These are phyloP conservation scores for Tricholauxania praeusta DNA, from an alignment of 2,888 invertebrate genomes.

Conservation along the genomic window DNA sequence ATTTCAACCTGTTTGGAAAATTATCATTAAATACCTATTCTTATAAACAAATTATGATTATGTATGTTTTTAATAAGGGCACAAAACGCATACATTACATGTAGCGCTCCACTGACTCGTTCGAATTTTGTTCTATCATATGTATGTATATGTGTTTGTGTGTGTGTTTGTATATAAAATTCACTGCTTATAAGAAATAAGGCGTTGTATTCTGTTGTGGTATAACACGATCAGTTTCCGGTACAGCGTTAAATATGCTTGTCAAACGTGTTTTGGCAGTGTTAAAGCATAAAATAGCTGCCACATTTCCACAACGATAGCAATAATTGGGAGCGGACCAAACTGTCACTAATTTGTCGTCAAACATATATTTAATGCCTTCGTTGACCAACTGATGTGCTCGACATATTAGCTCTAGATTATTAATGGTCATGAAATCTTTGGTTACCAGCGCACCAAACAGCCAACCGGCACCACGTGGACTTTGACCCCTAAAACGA, in stretches of 20 bases:
- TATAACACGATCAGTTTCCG: constrained; percentile 92
- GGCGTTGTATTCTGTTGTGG: constrained; percentile 94
- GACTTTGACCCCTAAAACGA: constrained; percentile 80
- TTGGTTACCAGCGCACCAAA: constrained; percentile 96
- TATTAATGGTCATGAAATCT: constrained; percentile 94
- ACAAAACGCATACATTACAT: constrained; percentile 35
- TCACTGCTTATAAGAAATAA: constrained; percentile 84
- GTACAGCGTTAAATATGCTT: constrained; percentile 95
- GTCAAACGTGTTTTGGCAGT: constrained; percentile 81
- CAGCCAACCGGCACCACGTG: constrained; percentile 97
- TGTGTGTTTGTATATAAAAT: constrained; percentile 9
- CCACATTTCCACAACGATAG: constrained; percentile 98
- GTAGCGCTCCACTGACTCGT: constrained; percentile 34
- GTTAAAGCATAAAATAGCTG: constrained; percentile 93
- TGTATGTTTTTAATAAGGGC: constrained; percentile 35
- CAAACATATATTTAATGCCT: constrained; percentile 98
- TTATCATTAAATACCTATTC: constrained; percentile 19
- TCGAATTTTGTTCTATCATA: constrained; percentile 17
- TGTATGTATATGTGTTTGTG: constrained; percentile 8
- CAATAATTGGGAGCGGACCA: constrained; percentile 99
- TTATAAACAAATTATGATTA: constrained; percentile 25
- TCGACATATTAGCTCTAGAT: constrained; percentile 92
- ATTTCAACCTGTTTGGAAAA: constrained; percentile 23
- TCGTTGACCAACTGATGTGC: constrained; percentile 99
- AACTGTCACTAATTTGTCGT: constrained; percentile 95